Evolutionary conservation across 1,140 invertebrate genomes (phyloP).

Genomic region (Pteromalus puparum): DNA sequence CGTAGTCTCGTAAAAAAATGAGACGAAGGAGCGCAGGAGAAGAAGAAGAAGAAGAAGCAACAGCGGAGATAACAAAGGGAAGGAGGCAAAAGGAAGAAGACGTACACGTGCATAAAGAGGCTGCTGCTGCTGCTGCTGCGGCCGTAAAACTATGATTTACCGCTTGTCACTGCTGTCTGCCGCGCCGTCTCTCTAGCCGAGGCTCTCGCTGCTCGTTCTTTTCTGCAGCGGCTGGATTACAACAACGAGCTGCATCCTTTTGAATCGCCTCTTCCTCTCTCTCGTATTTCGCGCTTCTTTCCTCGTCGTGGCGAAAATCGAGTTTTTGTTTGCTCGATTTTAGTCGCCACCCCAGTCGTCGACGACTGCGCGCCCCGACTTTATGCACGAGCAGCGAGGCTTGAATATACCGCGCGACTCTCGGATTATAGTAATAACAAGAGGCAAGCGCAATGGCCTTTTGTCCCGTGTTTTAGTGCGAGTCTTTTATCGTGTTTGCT

Average conservation of each 20-base stretch:
- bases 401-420: background rate
- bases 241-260: background rate
- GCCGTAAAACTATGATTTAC: conserved; percentile 73
- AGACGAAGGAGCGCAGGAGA: background rate
- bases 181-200: conserved; percentile 32
- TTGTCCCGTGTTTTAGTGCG: background rate
- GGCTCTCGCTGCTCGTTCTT: conserved; percentile 25
- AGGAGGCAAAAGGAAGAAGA: conserved; percentile 37
- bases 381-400: background rate
- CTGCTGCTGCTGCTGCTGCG: conserved; percentile 14
- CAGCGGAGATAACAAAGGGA: conserved; percentile 22
- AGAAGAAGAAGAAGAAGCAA: background rate
- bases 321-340: conserved; percentile 29
- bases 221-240: background rate
- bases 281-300: conserved; percentile 21
- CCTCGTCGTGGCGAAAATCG: conserved; percentile 31
- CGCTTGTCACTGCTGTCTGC: conserved; percentile 69
- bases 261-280: background rate
- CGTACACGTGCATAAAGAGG: conserved; percentile 61
- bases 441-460: background rate
- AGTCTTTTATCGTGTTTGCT: conserved; percentile 1
- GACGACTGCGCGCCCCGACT: background rate
- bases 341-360: background rate
- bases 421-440: conserved; percentile 19
- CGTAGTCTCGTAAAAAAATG: background rate